A percentile compares a stretch with the other conserved stretches of the same genome.
These are phyloP conservation scores for Drosophila elegans DNA, from an alignment of 1,140 invertebrate genomes.

Conservation along the genomic window DNA sequence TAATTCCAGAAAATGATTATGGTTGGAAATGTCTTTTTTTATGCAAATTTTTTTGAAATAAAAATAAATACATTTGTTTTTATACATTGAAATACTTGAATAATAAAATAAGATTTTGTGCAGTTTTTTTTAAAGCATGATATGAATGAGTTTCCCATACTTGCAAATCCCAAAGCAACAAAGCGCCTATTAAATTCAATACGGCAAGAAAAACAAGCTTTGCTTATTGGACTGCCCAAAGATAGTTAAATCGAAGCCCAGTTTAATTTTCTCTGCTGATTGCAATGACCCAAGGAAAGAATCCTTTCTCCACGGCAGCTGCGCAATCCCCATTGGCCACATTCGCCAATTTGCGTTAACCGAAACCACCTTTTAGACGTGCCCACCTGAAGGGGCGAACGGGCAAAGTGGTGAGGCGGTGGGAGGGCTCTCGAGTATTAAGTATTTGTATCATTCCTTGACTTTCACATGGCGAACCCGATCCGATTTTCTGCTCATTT, in stretches of 20 bases:
- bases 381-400: neutral
- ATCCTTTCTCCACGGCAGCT: slow-evolving; percentile 16
- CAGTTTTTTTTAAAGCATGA: too few species aligned
- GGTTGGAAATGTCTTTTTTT: too few species aligned
- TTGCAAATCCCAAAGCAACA: neutral
- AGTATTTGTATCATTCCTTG: slow-evolving; percentile 47
- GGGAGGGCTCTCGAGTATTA: slow-evolving; percentile 27
- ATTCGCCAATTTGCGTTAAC: slow-evolving; percentile 34
- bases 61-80: too few species aligned
- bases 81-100: neutral
- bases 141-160: neutral
- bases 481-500: slow-evolving; percentile 58
- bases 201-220: neutral
- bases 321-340: slow-evolving; percentile 11
- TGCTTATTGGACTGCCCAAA: too few species aligned
- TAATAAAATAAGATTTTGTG: neutral
- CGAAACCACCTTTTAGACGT: slow-evolving; percentile 4
- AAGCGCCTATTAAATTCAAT: neutral
- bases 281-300: neutral
- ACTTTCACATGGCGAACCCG: slow-evolving; percentile 60
- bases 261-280: slow-evolving; percentile 3
- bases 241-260: neutral
- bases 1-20: neutral
- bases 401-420: neutral
- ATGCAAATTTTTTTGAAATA: neutral